Evolutionary conservation across 1,140 invertebrate species (phyloP).

Genomic region (Magallana angulata): DNA sequence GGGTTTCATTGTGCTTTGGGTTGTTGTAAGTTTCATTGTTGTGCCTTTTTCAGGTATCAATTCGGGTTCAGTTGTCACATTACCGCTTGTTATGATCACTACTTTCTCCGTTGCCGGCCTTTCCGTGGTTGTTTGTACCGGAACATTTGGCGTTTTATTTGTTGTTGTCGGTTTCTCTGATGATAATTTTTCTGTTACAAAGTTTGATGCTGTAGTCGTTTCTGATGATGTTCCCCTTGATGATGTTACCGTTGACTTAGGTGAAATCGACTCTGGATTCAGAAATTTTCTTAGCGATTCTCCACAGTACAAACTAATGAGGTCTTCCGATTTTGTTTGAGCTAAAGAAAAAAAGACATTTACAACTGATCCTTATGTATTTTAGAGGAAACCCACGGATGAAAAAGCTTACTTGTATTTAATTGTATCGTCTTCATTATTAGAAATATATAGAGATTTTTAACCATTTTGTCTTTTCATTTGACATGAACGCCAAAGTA

Average conservation of each 20-base stretch:
- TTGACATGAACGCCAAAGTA: no score
- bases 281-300: neutral
- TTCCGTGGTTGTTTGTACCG: no score
- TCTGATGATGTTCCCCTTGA: neutral
- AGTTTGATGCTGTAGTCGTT: neutral
- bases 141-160: no score
- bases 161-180: no score
- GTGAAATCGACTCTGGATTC: neutral
- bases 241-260: neutral
- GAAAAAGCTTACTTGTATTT: no score
- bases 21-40: neutral
- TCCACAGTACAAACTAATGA: neutral
- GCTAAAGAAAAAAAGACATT: neutral
- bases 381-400: no score
- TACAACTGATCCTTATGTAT: no score
- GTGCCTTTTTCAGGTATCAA: neutral
- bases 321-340: neutral
- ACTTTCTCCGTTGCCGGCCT: neutral
- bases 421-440: no score
- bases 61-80: neutral
- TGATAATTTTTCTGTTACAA: no score
- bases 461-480: no score
- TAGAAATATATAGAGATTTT: no score
- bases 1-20: neutral
- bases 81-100: neutral